phyloP scores from a whole-genome alignment of 2,888 invertebrate genomes.

The Nebria salina region DNA sequence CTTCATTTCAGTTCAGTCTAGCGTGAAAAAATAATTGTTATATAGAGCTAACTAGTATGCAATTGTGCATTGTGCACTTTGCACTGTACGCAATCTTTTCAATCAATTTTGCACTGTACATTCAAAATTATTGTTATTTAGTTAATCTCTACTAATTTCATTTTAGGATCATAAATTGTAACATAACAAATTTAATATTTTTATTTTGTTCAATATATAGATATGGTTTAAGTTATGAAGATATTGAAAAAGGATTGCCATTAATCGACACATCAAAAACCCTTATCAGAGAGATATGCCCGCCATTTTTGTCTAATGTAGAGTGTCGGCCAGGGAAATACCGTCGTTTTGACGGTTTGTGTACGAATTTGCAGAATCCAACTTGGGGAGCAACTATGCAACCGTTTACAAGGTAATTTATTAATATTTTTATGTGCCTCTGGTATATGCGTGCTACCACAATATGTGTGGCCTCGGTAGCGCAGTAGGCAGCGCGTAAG shows the following conservation, averaged over 20 bases:
- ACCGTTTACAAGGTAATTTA: conserved; percentile 79
- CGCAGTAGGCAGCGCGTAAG: conserved; percentile 91
- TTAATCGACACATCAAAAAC: conserved; percentile 90
- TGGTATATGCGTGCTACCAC: not conserved
- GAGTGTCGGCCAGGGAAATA: conserved; percentile 91
- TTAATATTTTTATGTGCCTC: not conserved
- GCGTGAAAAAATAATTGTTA: not conserved
- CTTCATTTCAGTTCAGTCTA: not conserved
- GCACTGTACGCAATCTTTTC: not conserved
- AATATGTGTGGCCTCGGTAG: conserved; percentile 70
- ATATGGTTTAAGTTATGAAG: conserved; percentile 84
- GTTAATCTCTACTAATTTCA: not conserved
- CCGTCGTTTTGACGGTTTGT: conserved; percentile 85
- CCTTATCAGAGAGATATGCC: conserved; percentile 85
- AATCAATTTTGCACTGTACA: too few relatives aligned
- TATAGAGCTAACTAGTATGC: not conserved
- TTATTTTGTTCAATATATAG: conserved; percentile 62
- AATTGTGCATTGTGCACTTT: too few relatives aligned
- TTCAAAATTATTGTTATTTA: too few relatives aligned
- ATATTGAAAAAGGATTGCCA: conserved; percentile 87
- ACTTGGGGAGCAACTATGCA: conserved; percentile 89
- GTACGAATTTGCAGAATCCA: conserved; percentile 88
- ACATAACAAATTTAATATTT: too few relatives aligned
- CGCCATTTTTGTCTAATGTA: conserved; percentile 86
- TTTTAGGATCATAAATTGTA: too few relatives aligned